Conservation (phyloP, 2,888 invertebrate genomes). For the Hypselothyrea guttata region DNA sequence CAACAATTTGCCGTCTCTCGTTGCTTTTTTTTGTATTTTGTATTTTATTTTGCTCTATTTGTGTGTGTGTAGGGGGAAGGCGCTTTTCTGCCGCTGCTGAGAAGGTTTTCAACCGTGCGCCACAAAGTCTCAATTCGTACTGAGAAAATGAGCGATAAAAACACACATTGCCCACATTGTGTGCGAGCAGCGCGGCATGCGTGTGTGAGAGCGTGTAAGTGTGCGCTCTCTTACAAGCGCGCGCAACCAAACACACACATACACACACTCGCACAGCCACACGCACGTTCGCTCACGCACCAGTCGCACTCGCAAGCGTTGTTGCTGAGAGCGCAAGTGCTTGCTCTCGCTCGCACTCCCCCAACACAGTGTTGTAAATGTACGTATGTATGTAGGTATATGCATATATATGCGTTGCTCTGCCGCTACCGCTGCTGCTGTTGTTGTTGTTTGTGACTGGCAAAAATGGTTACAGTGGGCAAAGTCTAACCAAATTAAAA, state of each 20-base stretch:
- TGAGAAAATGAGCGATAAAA: constrained; percentile 59
- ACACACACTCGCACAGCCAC: constrained; percentile 14
- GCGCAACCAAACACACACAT: constrained; percentile 42
- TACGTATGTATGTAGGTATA: neutral
- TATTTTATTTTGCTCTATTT: constrained; percentile 32
- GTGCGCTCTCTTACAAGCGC: constrained; percentile 58
- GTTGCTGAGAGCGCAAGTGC: constrained; percentile 31
- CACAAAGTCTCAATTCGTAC: constrained; percentile 72
- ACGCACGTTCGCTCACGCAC: neutral
- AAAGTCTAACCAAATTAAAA: constrained; percentile 7
- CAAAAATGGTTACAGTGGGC: constrained; percentile 49
- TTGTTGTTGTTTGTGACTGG: constrained; percentile 53
- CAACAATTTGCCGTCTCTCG: constrained; percentile 51
- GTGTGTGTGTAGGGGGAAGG: too few relatives aligned
- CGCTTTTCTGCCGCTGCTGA: constrained; percentile 60
- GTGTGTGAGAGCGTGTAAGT: constrained; percentile 57
- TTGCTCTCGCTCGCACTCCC: constrained; percentile 51
- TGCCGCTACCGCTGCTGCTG: constrained; percentile 23
- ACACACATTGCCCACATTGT: constrained; percentile 49
- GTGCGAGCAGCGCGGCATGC: constrained; percentile 59
- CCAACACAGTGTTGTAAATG: constrained; percentile 50
- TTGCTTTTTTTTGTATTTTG: constrained; percentile 25
- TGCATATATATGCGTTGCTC: neutral
- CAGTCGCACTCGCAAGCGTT: constrained; percentile 29
- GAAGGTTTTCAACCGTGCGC: constrained; percentile 72